Evolutionary conservation across 2,113 vertebrate genomes (phyloP).

Genomic region (Microcebus ravelobensis): DNA sequence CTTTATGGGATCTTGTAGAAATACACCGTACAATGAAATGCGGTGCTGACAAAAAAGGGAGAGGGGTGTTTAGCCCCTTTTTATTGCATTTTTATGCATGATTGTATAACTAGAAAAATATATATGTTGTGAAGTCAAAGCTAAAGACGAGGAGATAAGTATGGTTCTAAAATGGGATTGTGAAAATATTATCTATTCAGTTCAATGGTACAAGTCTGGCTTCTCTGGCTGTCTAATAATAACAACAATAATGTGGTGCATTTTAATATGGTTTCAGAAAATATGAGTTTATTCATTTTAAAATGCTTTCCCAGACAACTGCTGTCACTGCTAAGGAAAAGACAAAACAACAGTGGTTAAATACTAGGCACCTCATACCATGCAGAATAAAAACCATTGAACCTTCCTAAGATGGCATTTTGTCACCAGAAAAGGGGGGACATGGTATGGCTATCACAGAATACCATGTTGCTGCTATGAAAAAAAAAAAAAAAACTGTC

Average conservation of each 20-base stretch:
- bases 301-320: neutral
- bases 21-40: slow-evolving; percentile 59
- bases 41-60: slow-evolving; percentile 26
- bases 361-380: neutral
- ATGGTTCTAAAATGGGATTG: neutral
- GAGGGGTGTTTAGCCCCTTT: neutral
- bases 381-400: slow-evolving; percentile 16
- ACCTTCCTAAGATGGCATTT: neutral
- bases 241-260: neutral
- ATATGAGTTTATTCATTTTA: slow-evolving; percentile 16
- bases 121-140: slow-evolving; percentile 40
- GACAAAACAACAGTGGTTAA: neutral
- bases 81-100: slow-evolving; percentile 26
- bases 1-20: slow-evolving; percentile 74
- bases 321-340: neutral
- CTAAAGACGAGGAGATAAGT: slow-evolving; percentile 29
- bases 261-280: slow-evolving; percentile 35
- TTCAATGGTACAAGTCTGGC: neutral
- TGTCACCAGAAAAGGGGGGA: neutral
- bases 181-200: neutral
- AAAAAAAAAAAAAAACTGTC: slow-evolving; percentile 16
- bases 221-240: neutral
- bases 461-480: neutral
- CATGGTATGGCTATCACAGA: neutral
- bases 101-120: neutral